Percentiles rank a stretch among this genome's conserved stretches.
phyloP scores from a whole-genome alignment of 2,113 vertebrate genomes.

The Plectropomus leopardus region DNA sequence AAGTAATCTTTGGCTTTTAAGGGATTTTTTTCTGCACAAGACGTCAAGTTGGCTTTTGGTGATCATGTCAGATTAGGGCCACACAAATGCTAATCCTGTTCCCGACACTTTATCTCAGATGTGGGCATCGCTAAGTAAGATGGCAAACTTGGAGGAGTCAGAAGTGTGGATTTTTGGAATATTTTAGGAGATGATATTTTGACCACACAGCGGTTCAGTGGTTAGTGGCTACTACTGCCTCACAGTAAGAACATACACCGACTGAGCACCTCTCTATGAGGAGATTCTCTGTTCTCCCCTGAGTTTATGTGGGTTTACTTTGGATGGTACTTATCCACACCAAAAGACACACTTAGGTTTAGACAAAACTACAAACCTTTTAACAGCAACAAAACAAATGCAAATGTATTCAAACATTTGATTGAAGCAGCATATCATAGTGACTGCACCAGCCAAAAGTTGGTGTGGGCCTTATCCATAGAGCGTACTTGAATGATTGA shows the following conservation, averaged over 20 bases:
- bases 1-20: conserved; percentile 54
- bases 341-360: background rate
- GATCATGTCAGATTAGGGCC: conserved; percentile 42
- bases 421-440: background rate
- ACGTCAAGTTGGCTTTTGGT: conserved; percentile 36
- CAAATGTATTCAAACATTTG: background rate
- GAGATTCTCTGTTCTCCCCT: background rate
- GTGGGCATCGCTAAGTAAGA: background rate
- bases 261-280: background rate
- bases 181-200: conserved; percentile 24
- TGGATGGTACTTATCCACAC: background rate
- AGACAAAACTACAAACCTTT: background rate
- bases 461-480: background rate
- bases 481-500: conserved; percentile 3
- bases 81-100: conserved; percentile 36
- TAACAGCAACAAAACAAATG: background rate
- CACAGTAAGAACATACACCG: background rate
- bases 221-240: background rate
- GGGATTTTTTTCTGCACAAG: conserved; percentile 31
- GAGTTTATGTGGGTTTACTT: background rate
- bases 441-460: background rate
- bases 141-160: conserved; percentile 1
- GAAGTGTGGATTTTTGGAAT: background rate
- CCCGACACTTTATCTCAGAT: conserved; percentile 5
- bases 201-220: conserved; percentile 19